phyloP scores from a whole-genome alignment of 2,888 invertebrate species.

The Synanthedon myopaeformis region DNA sequence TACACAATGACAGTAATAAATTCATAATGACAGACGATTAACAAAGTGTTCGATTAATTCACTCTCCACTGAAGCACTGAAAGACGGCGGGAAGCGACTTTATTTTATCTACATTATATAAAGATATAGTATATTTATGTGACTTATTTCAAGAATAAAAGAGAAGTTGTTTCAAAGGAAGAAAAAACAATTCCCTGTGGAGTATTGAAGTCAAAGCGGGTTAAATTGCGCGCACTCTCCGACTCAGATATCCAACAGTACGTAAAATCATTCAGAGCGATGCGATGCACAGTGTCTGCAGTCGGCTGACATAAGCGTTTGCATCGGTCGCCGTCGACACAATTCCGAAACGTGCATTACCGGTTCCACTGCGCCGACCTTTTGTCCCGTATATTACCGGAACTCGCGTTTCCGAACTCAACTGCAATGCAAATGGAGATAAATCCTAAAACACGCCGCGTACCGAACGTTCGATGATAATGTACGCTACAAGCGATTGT shows the following conservation, averaged over 20 bases:
- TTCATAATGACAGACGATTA: too few species aligned
- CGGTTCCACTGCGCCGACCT: constrained; percentile 35
- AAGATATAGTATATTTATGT: too few species aligned
- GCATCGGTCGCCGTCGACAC: constrained; percentile 26
- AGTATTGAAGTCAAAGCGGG: not conserved
- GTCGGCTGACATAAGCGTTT: constrained; percentile 27
- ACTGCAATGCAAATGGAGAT: constrained; percentile 48
- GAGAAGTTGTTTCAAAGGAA: too few species aligned
- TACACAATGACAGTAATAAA: too few species aligned
- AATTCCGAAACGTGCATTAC: constrained; percentile 48
- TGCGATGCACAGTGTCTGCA: not conserved
- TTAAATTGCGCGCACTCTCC: not conserved
- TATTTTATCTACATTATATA: too few species aligned
- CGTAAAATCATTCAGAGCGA: not conserved
- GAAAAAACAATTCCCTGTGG: too few species aligned
- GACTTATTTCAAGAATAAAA: too few species aligned
- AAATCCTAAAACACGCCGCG: constrained; percentile 29
- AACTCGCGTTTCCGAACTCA: constrained; percentile 39
- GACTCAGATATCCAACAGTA: not conserved
- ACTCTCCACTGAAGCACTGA: too few species aligned
- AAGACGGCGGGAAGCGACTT: too few species aligned
- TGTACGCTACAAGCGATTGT: constrained; percentile 28
- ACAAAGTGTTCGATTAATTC: too few species aligned
- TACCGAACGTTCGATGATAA: constrained; percentile 26
- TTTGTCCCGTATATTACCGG: constrained; percentile 39